Base-by-base conservation (phyloP, 2,888 invertebrate genomes). In the Sisyra nigra region DNA sequence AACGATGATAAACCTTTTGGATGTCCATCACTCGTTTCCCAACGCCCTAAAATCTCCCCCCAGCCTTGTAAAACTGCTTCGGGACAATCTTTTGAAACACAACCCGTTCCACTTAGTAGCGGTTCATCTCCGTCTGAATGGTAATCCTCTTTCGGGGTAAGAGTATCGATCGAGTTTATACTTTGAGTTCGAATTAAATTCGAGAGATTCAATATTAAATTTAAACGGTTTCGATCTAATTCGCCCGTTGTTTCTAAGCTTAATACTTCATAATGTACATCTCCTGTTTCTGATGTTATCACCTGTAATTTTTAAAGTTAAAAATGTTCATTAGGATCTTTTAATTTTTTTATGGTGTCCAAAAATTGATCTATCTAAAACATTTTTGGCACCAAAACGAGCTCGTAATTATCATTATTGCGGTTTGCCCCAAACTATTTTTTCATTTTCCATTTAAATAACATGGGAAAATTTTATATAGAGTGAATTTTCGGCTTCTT, bases 31-130 rank as follows among this genome's bases (percentile, higher is more conserved):
- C 68, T 68, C 19, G 65, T 57, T 53, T 68, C 67, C 75, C 73
- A 83, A 64, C 77, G 80, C 45, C 76, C 72, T 6, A 88, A 61
- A 9, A 92, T 84, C 57, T 93, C 91, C 42, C 82, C 81, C 97
- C 97, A 98, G 53, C 81, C 85, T 43, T 85, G 86, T 37, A 98
- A 68, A 39, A 93, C 88, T 51, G 86, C 88, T 57, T 88, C 89
- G 0, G 88, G 82, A 57, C 96, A 94, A 55, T 97, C 96, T 60
- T 93, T 94, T 1, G 92, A 92, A 1, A 98, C 97, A 55, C 86
- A 80, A 0, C 98, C 98, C 3, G 94, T 96, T 0, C 98, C 98
- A 62, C 94, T 96, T n/a, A 96, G 68, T 48, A 97, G 67, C 0
- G 96, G 96, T 56, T 97, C 97, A 55, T 91, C 91, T 8, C 87